phyloP scores from a whole-genome alignment of 2,888 invertebrate species.

The Polyommatus iphigenia region DNA sequence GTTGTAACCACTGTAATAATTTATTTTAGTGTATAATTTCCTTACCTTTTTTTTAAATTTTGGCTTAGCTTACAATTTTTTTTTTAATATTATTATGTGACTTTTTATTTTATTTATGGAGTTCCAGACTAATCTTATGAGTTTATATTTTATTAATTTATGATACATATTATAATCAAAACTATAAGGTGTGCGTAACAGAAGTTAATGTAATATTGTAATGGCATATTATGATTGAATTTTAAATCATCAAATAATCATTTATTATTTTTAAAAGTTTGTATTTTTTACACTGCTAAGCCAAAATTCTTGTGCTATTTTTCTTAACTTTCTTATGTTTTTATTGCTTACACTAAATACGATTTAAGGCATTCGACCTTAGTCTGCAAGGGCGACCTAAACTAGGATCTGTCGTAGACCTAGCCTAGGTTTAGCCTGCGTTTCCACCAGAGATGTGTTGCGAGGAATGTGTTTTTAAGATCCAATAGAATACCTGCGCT shows the following conservation, averaged over 20 bases:
- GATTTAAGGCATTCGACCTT: not conserved
- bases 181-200: not conserved
- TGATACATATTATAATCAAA: not conserved
- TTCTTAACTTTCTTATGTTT: not conserved
- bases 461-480: too few relatives aligned
- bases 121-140: not conserved
- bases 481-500: too few relatives aligned
- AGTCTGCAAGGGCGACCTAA: not conserved
- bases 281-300: not conserved
- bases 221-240: not conserved
- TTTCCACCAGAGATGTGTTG: too few relatives aligned
- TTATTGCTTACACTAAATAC: not conserved
- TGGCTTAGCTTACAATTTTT: slow-evolving; percentile 7
- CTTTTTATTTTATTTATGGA: not conserved
- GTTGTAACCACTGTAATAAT: slow-evolving; percentile 25
- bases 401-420: not conserved
- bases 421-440: not conserved
- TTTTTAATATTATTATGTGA: not conserved
- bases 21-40: slow-evolving; percentile 21
- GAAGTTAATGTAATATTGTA: not conserved
- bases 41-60: not conserved
- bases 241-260: not conserved
- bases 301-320: slow-evolving; percentile 8
- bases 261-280: not conserved
- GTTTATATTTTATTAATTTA: not conserved